Evolutionary conservation across 2,113 vertebrate genomes (phyloP).

Genomic region (Galbula dea): DNA sequence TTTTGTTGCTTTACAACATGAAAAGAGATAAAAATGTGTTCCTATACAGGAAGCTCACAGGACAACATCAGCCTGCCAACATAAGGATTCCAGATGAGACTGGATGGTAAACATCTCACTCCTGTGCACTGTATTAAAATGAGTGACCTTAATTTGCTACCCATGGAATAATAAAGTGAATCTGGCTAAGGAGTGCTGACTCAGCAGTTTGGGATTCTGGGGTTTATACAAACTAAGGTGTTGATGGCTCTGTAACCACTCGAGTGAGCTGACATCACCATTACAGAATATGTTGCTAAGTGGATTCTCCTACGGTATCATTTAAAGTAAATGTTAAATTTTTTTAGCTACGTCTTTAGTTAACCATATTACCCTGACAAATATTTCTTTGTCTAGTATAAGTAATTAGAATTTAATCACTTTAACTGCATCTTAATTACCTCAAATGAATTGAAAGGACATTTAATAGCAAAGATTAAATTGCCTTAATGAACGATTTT

Average conservation of each 20-base stretch:
- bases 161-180: constrained; percentile 14
- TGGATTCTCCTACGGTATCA: constrained; percentile 59
- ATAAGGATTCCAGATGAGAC: background rate
- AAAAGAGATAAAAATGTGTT: background rate
- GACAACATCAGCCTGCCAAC: background rate
- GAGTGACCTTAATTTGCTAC: constrained; percentile 19
- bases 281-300: constrained; percentile 15
- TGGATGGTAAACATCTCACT: background rate
- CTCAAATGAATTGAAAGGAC: constrained; percentile 74
- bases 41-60: background rate
- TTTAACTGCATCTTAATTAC: constrained; percentile 80
- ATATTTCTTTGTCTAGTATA: constrained; percentile 74
- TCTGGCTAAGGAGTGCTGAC: background rate
- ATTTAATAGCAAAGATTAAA: constrained; percentile 82
- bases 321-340: constrained; percentile 67
- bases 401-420: constrained; percentile 81
- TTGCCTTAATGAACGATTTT: constrained; percentile 80
- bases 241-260: constrained; percentile 25
- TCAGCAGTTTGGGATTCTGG: background rate
- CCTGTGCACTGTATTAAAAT: background rate
- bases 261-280: constrained; percentile 5
- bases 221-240: constrained; percentile 5
- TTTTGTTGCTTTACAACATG: background rate
- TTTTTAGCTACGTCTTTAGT: constrained; percentile 65
- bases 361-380: constrained; percentile 74